Conservation (phyloP, 2,113 vertebrate genomes). For the Saimiri boliviensis region DNA sequence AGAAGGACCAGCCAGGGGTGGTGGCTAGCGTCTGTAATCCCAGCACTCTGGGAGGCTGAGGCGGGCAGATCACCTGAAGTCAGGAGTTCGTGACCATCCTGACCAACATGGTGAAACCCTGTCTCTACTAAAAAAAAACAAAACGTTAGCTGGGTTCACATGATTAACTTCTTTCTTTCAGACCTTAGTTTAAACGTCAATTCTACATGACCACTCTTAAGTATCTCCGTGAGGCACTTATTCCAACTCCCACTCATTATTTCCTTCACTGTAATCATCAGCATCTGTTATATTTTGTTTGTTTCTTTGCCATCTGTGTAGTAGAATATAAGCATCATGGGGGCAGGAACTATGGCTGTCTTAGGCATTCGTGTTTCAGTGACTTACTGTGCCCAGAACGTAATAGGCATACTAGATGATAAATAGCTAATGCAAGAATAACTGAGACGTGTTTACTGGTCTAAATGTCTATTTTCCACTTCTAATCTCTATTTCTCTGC, state of each 20-base stretch:
- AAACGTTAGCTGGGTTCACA: not conserved
- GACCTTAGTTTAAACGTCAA: not conserved
- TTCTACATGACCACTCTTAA: not conserved
- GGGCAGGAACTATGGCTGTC: not conserved
- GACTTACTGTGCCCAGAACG: not conserved
- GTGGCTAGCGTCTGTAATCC: not conserved
- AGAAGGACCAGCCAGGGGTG: not conserved
- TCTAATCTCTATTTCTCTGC: not conserved
- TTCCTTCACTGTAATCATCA: not conserved
- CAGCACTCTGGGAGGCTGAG: not conserved
- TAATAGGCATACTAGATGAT: not conserved
- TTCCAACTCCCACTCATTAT: not conserved
- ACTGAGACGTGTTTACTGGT: not conserved
- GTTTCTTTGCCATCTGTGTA: not conserved
- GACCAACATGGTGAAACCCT: no score
- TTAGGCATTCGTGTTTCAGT: not conserved
- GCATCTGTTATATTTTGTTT: not conserved
- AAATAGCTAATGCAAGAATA: not conserved
- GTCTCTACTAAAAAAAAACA: no score
- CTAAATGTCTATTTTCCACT: not conserved
- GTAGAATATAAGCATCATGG: not conserved
- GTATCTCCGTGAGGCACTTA: not conserved
- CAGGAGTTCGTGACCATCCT: no score
- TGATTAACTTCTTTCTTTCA: not conserved
- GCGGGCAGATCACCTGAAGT: no score